phyloP scores from a whole-genome alignment of 1,140 invertebrate species.

The Thalassaphorura encarpata region DNA sequence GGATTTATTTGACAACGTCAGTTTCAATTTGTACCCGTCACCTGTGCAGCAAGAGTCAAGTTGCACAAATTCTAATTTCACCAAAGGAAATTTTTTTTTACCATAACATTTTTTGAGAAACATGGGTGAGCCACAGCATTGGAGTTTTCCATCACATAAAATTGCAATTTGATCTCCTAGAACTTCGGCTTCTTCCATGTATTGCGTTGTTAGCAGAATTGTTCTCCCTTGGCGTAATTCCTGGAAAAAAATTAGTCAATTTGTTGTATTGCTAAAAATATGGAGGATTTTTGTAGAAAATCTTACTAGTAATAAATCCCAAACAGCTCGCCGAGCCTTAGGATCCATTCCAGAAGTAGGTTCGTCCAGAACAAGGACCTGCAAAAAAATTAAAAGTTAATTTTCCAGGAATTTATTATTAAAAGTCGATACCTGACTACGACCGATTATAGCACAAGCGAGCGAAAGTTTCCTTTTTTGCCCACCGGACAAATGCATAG shows the following conservation, averaged over 20 bases:
- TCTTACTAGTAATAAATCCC: slow-evolving; percentile 43
- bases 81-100: too few relatives aligned
- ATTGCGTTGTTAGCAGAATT: slow-evolving; percentile 88
- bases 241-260: slow-evolving; percentile 23
- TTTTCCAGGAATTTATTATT: slow-evolving; percentile 10
- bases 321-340: slow-evolving; percentile 46
- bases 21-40: slow-evolving; percentile 21
- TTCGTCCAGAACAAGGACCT: slow-evolving; percentile 25
- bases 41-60: too few relatives aligned
- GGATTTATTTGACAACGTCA: slow-evolving; percentile 5
- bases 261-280: background rate
- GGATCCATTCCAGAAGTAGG: slow-evolving; percentile 49
- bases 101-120: slow-evolving; percentile 48
- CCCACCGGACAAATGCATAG: slow-evolving; percentile 44
- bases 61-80: too few relatives aligned
- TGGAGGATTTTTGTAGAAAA: too few relatives aligned
- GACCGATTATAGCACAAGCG: slow-evolving; percentile 44
- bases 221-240: slow-evolving; percentile 53
- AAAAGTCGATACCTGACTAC: slow-evolving; percentile 33
- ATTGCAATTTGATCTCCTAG: slow-evolving; percentile 50
- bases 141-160: slow-evolving; percentile 45
- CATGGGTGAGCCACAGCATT: slow-evolving; percentile 45
- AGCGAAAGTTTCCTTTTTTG: slow-evolving; percentile 46
- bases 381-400: slow-evolving; percentile 39
- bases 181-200: slow-evolving; percentile 81